Conservation (phyloP, 2,797 vertebrate genomes). For the Columba guinea region DNA sequence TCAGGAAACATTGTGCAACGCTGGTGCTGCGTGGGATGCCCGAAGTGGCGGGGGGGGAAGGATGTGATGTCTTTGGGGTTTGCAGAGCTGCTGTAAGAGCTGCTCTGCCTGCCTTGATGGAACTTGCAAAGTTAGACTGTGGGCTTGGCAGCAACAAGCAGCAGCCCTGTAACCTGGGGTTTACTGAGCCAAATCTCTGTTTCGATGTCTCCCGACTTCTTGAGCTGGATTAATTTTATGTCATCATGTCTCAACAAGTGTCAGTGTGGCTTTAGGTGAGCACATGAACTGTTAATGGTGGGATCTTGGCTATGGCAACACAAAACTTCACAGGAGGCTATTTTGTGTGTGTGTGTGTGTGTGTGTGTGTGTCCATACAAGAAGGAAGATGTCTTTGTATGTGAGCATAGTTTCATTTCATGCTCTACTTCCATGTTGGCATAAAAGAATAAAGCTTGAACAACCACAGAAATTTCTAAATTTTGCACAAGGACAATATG, state of each 20-base stretch:
- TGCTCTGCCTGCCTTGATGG: neutral
- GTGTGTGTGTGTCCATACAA: neutral
- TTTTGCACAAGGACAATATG: neutral
- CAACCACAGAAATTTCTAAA: neutral
- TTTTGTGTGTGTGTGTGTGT: neutral
- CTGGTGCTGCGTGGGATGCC: neutral
- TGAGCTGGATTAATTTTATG: neutral
- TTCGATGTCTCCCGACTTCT: neutral
- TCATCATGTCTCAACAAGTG: neutral
- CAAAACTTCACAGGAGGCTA: neutral
- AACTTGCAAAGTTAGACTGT: neutral
- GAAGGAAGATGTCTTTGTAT: neutral
- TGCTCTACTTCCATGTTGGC: neutral
- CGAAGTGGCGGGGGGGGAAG: rapidly evolving
- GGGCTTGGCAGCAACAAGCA: neutral
- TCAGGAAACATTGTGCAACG: neutral
- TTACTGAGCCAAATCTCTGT: neutral
- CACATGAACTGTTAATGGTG: neutral
- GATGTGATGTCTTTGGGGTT: neutral
- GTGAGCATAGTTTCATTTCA: neutral
- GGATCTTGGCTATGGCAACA: neutral
- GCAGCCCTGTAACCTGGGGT: neutral
- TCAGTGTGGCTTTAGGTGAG: neutral
- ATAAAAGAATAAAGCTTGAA: neutral
- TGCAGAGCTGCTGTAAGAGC: neutral